These are phyloP conservation scores for Siderastrea radians DNA, from an alignment of 92 coral and sea anemone species.

Conservation along the genomic window DNA sequence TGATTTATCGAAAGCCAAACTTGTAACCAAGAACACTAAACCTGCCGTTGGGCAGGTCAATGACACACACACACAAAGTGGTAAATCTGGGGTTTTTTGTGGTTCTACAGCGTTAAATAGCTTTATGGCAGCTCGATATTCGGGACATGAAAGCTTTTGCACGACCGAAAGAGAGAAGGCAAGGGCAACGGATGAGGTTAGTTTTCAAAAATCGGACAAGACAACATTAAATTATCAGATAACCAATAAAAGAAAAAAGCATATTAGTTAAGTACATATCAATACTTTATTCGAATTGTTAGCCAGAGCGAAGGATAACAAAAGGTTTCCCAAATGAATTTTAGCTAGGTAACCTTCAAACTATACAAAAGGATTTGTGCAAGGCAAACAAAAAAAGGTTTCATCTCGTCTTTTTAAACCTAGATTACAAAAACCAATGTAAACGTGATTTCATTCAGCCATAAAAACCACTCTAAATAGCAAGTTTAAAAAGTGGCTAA, in stretches of 20 bases:
- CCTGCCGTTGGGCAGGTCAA: too few species aligned
- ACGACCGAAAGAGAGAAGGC: too few species aligned
- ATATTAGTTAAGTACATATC: neutral
- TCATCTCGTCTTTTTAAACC: neutral
- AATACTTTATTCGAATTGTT: constrained; percentile 10
- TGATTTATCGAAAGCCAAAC: too few species aligned
- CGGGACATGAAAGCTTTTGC: too few species aligned
- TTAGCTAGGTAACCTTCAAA: neutral
- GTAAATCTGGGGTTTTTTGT: too few species aligned
- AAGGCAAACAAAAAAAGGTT: neutral
- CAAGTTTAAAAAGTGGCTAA: neutral
- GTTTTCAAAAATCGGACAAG: too few species aligned
- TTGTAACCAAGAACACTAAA: too few species aligned
- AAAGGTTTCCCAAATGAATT: constrained; percentile 4
- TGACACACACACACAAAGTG: too few species aligned
- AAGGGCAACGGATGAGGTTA: too few species aligned
- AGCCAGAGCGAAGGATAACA: constrained; percentile 18
- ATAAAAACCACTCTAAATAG: neutral
- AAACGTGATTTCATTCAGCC: neutral
- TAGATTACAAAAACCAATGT: neutral
- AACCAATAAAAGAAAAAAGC: neutral
- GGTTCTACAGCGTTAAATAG: too few species aligned
- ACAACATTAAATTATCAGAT: neutral
- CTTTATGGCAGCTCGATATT: too few species aligned
- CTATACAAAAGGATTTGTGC: constrained; percentile 8